Evolutionary conservation across 2,888 invertebrate species (phyloP), one percentile per base, ranked within the genome.

Genomic region (Agrotis puta): DNA sequence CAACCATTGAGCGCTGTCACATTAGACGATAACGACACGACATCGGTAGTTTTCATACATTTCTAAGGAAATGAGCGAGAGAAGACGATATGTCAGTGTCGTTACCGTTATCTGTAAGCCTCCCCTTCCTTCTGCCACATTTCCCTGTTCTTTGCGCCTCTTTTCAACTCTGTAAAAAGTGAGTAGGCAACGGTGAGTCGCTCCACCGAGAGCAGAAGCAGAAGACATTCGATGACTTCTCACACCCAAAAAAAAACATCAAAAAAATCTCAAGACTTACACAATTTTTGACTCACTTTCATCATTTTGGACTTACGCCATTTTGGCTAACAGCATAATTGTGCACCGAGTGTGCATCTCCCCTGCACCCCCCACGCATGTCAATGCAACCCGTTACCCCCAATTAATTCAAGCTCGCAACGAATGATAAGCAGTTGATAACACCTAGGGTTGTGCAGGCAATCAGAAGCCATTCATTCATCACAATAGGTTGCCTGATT

Each of bases 381-480:
- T 78, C 77, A 78, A 33, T 50, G 79, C 74, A 78, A 79, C 78
- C 79, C 65, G 79, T 54, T 70, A 69, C 68, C 53, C 54, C 43
- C 63, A 66, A 78, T 78, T 79, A 74, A 64, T 69, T 65, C 47
- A 74, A 68, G 72, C 74, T 77, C 65, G 74, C 79, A 59, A 50
- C 16, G 62, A 74, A 68, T 69, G 62, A 74, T 66, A 54, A 73
- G 45, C 73, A 57, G 39, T 57, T 57, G 61, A 63, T 58, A 64
- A 47, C 24, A 48, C 75, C 54, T 61, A 66, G 59, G 53, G 64
- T 43, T 50, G n/a, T 20, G 64, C 47, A 39, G 43, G 0, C 51
- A 68, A 75, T 74, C 62, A 74, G 20, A 27, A 11, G 1, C 48
- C 45, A 9, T 74, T 58, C 33, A 73, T 18, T n/a, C 13, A 9